Evolutionary conservation across 2,113 vertebrate species (phyloP), one percentile per base, ranked within the genome.

Genomic region (Grammomys dolichurus): DNA sequence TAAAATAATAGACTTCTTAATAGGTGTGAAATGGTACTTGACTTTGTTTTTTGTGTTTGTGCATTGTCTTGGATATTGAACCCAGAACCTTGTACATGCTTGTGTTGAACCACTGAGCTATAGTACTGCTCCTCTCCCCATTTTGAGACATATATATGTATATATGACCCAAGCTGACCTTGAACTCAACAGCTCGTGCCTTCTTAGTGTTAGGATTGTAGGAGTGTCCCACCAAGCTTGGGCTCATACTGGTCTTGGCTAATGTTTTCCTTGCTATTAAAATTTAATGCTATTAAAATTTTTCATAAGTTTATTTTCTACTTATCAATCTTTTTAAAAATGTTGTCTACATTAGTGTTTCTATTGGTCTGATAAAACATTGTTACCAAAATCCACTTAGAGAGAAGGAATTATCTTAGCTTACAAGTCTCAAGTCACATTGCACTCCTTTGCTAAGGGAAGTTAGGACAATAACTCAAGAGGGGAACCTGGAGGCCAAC

Each of bases 181-280:
- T 10, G 36, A 58, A 24, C 26, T 82, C 54, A 40, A 70, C 48
- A 43, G 33, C 17, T 72, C 20, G 20, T 87, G 26, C 43, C 11
- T 69, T 33, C 19, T 87, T 36, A 54, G 65, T 69, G 10, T 28
- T 87, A 48, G 84, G 26, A 69, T 70, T 51, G 8, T 31, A 69
- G 10, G 31, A 69, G 31, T 87, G 6, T 5, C 14, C 19, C 20
- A 51, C 58, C 60, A 46, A 65, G 60, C 28, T 85, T 65, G 28
- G 22, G 54, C 3, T 89, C 48, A 51, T 43, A 76, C 43, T 93
- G 36, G 22, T 89, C 91, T 95, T 77, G 33, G 70, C 90, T 86
- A 33, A 48, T 14, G 60, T 82, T 95, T 95, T 95, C 51, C 22
- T 63, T 84, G 46, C 43, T 88, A 31, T 84, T 78, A 63, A 86